Evolutionary conservation across 2,113 vertebrate genomes (phyloP), one percentile per base, ranked within the genome.

Genomic region (Daubentonia madagascariensis): DNA sequence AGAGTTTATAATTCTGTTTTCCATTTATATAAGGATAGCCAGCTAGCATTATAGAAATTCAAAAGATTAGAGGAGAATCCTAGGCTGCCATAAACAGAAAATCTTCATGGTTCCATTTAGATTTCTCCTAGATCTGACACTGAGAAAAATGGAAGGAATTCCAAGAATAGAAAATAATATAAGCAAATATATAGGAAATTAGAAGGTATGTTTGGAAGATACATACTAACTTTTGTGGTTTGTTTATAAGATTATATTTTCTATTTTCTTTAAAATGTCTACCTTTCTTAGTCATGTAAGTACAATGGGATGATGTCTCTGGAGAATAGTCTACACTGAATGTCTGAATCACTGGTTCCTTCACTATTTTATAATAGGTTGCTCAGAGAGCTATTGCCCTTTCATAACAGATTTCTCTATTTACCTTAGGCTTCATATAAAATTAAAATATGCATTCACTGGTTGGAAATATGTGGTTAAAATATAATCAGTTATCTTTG

Each of bases 361-460:
- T 76, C 76, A 25, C 48, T 81, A 78, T 93, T 83, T 93, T 89
- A 65, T 91, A 63, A 76, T 9, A 84, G 48, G 61, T 70, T 85
- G 59, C 92, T 95, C 52, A 81, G 70, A 81, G 37, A 95, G 20
- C 65, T 91, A 78, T 52, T 89, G 45, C 18, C 35, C 76, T 94
- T 96, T 85, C 72, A 81, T 65, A 93, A 85, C 22, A 45, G 12
- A 86, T 43, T 78, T 96, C 25, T 84, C 57, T 68, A 65, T 80
- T 97, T 91, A 85, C 57, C 30, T 43, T 76, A 65, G 43, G 50
- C 7, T 91, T 91, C 65, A 93, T 63, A 76, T 50, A 93, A 89
- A 81, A 81, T 78, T 76, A 85, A 96, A 92, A 84, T 48, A 45
- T 70, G 30, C 45, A 59, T 37, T 59, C 23, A 2, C 1, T 59